Conservation (phyloP, 2,797 vertebrate genomes). For the Hylomyscus alleni region DNA sequence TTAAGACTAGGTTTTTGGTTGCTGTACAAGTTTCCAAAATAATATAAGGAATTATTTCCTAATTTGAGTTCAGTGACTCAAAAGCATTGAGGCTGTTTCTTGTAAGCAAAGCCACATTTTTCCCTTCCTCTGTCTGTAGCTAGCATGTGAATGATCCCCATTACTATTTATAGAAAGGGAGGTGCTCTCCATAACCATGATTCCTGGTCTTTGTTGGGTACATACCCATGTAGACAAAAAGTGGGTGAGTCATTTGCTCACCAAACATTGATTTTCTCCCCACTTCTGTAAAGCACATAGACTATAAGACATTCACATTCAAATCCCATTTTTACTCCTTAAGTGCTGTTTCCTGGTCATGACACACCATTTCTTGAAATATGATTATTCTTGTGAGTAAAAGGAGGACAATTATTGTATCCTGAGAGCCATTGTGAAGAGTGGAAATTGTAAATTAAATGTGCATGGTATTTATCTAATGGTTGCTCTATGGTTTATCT, state of each 20-base stretch:
- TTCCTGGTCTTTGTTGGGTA: not conserved
- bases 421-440: not conserved
- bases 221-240: not conserved
- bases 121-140: not conserved
- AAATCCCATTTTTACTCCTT: not conserved
- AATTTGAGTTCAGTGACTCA: not conserved
- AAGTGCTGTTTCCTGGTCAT: slow-evolving; percentile 10
- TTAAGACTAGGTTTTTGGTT: slow-evolving; percentile 2
- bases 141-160: not conserved
- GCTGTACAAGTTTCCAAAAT: not conserved
- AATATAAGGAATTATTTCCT: slow-evolving; percentile 15
- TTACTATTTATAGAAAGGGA: not conserved
- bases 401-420: not conserved
- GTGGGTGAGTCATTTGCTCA: not conserved
- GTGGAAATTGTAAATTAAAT: not conserved
- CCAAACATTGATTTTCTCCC: not conserved
- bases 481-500: no score
- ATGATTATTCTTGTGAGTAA: slow-evolving; percentile 47
- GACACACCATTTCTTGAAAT: not conserved
- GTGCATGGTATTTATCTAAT: not conserved
- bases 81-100: not conserved
- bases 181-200: not conserved
- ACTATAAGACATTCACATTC: not conserved
- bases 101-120: not conserved
- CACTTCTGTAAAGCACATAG: not conserved